A percentile compares a stretch with the other conserved stretches of the same genome.
Evolutionary conservation across 1,140 invertebrate species (phyloP).

Genomic region (Episyrphus balteatus): DNA sequence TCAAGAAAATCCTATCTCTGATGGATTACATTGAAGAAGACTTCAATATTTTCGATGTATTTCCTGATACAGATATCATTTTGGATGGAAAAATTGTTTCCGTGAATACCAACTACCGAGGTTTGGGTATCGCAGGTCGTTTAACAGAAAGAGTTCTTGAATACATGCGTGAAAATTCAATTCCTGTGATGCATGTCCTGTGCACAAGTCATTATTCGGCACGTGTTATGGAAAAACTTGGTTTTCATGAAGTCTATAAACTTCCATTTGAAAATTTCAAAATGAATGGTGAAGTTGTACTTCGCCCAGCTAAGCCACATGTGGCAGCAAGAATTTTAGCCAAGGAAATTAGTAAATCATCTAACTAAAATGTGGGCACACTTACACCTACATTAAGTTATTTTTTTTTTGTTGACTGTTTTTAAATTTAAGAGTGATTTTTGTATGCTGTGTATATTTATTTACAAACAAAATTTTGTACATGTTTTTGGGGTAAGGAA

Average conservation of each 20-base stretch:
- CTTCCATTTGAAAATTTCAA: constrained; percentile 54
- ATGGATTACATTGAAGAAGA: constrained; percentile 43
- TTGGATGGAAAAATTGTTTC: constrained; percentile 52
- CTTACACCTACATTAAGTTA: too few relatives aligned
- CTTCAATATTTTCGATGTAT: constrained; percentile 42
- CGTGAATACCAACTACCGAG: constrained; percentile 48
- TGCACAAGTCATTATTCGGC: constrained; percentile 62
- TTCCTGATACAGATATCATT: constrained; percentile 41
- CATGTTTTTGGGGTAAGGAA: too few relatives aligned
- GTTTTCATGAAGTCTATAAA: constrained; percentile 52
- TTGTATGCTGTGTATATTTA: too few relatives aligned
- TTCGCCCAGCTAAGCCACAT: constrained; percentile 47
- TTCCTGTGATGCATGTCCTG: constrained; percentile 38
- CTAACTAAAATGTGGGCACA: background rate
- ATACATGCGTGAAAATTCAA: constrained; percentile 24
- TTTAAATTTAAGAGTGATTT: too few relatives aligned
- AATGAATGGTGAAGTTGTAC: constrained; percentile 43
- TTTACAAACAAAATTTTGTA: too few relatives aligned
- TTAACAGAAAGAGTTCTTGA: constrained; percentile 45
- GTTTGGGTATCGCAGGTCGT: constrained; percentile 49
- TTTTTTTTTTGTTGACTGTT: too few relatives aligned
- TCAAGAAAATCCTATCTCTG: constrained; percentile 47
- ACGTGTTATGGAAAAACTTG: constrained; percentile 51
- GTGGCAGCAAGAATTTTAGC: constrained; percentile 39
- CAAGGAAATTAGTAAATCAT: constrained; percentile 24